Evolutionary conservation across 2,888 invertebrate genomes (phyloP), one percentile per base, ranked within the genome.

Genomic region (Perithous albicinctus): DNA sequence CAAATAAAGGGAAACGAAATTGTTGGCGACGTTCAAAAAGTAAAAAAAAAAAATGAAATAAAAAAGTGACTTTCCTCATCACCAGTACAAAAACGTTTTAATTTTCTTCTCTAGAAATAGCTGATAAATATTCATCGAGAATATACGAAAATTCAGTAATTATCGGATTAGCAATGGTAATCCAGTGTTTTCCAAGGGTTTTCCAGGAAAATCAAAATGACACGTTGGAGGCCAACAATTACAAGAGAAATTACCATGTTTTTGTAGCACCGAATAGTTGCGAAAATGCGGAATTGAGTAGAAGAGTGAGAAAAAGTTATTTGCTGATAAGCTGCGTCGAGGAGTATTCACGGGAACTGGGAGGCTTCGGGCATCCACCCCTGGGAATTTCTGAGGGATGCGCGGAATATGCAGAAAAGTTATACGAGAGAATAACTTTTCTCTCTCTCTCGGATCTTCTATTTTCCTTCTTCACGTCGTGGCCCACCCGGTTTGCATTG

Each of bases 361-460:
- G 29, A 64, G 43, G 70, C 51, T 38, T 26, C 54, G 66, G n/a
- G 26, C 46, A 46, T 38, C 67, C 61, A 35, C 41, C 54, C 18
- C 18, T 46, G 67, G 61, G 63, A 56, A 80, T 66, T 80, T 43
- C 72, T 15, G 54, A 15, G 51, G 29, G 38, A 61, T 15, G 15
- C 35, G 67, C 26, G n/a, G 66, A 81, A 77, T 61, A 73, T 61
- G 78, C 56, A 64, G 56, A 59, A 78, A 81, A 81, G 41, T 73
- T 82, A 78, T 69, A 18, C 46, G 41, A 26, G 29, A 6, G n/a
- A 5, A 1, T 35, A 23, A 29, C 43, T 32, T 20, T 18, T 20
- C 20, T 20, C 20, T 20, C 18, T 18, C 48, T 48, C 48, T 26
- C 6, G 26, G n/a, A 1, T 20, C 1, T 20, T 38, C 38, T 38